These are phyloP conservation scores for Eulemur macaco DNA, from an alignment of 2,113 vertebrate genomes.

Conservation along the genomic window DNA sequence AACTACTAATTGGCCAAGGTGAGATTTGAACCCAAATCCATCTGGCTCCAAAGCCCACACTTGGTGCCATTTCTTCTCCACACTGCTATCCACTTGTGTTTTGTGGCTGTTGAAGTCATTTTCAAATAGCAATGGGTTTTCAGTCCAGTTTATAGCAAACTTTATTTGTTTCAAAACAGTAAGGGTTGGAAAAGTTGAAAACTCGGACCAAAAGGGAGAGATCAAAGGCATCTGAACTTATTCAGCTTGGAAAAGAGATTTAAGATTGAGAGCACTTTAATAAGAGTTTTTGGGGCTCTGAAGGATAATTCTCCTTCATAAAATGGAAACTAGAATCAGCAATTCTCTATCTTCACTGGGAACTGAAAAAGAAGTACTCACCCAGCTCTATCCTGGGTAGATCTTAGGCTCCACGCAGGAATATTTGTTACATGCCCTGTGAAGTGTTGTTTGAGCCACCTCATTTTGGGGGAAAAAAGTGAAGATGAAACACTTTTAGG, in stretches of 20 bases:
- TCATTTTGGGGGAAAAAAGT: background rate
- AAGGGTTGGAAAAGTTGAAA: constrained; percentile 23
- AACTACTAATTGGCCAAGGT: constrained; percentile 13
- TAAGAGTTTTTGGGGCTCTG: constrained; percentile 21
- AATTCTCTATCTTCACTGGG: background rate
- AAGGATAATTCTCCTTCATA: constrained; percentile 34
- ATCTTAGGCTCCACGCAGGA: constrained; percentile 19
- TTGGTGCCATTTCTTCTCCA: background rate
- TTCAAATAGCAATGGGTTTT: constrained; percentile 20
- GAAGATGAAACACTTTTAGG: constrained; percentile 4
- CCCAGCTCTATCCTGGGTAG: background rate
- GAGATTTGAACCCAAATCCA: background rate
- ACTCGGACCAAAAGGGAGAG: constrained; percentile 16
- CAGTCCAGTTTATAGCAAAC: background rate
- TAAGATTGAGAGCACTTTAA: constrained; percentile 42
- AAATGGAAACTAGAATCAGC: constrained; percentile 9
- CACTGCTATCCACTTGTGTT: background rate
- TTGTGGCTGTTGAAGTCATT: background rate
- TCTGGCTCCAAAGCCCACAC: background rate
- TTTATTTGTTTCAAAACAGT: constrained; percentile 45
- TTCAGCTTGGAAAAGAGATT: constrained; percentile 38
- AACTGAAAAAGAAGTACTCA: background rate
- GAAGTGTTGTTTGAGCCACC: background rate
- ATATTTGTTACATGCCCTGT: background rate
- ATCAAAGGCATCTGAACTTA: background rate